A percentile compares a stretch with the other conserved stretches of the same genome.
Evolutionary conservation across 2,113 vertebrate species (phyloP).

Genomic region (Prietella phreatophila): DNA sequence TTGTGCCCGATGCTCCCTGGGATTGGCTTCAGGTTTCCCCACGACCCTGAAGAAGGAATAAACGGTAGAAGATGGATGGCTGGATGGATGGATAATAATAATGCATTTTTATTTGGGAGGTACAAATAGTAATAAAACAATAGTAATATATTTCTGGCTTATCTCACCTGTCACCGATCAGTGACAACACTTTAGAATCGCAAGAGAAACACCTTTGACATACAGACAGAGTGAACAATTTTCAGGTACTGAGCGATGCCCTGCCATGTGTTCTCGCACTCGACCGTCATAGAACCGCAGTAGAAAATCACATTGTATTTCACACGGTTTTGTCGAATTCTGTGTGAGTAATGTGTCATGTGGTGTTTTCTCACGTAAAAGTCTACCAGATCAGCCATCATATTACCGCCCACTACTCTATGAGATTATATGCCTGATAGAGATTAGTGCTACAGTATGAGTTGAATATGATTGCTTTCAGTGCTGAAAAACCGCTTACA

Average conservation of each 20-base stretch:
- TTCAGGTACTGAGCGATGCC: neutral
- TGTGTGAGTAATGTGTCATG: neutral
- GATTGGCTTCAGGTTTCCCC: no score
- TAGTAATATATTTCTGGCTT: no score
- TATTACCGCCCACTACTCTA: neutral
- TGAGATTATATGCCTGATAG: slow-evolving; percentile 9
- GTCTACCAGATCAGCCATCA: neutral
- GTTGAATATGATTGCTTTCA: slow-evolving; percentile 31
- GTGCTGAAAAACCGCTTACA: slow-evolving; percentile 16
- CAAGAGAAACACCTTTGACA: neutral
- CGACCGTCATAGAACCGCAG: neutral
- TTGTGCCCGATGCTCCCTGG: no score
- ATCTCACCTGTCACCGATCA: no score
- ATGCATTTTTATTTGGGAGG: no score
- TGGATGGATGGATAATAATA: no score
- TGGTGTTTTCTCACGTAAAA: neutral
- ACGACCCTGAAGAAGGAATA: no score
- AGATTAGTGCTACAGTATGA: slow-evolving; percentile 29
- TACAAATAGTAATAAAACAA: no score
- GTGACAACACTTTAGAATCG: neutral
- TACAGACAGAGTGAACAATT: neutral
- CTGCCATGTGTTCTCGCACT: no score
- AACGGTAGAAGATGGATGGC: no score
- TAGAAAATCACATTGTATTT: neutral
- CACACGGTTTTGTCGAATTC: neutral